A percentile compares a stretch with the other conserved stretches of the same genome.
Conservation (phyloP, 2,888 invertebrate species). For the Tineola bisselliella region DNA sequence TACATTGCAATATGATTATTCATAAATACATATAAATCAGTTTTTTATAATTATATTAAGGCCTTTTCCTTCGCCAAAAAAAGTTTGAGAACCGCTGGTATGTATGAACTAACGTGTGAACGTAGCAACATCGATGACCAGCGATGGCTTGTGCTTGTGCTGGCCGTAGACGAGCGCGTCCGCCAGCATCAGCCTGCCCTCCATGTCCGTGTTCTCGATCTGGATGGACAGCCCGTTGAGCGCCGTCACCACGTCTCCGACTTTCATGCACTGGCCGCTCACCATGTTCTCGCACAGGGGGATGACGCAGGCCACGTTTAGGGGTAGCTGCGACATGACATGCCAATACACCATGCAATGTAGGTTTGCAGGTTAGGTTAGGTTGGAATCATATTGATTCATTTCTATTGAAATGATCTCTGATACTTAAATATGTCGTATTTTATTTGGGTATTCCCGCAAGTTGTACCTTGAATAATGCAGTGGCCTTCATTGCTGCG, state of each 20-base stretch:
- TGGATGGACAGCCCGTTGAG: constrained; percentile 81
- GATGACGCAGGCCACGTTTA: constrained; percentile 68
- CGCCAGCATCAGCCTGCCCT: constrained; percentile 81
- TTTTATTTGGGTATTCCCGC: too few relatives aligned
- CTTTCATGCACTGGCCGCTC: constrained; percentile 80
- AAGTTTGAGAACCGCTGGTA: too few relatives aligned
- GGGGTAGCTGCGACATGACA: constrained; percentile 30
- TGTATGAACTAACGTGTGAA: constrained; percentile 59
- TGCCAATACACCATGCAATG: too few relatives aligned
- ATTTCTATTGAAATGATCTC: too few relatives aligned
- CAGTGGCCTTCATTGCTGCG: constrained; percentile 73
- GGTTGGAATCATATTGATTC: too few relatives aligned
- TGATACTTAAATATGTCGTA: too few relatives aligned
- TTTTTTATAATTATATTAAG: too few relatives aligned
- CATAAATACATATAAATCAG: too few relatives aligned
- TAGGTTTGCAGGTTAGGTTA: too few relatives aligned
- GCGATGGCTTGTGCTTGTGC: constrained; percentile 60
- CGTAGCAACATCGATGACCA: constrained; percentile 77
- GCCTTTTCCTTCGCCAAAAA: too few relatives aligned
- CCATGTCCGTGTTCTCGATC: constrained; percentile 82
- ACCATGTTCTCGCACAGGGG: constrained; percentile 86
- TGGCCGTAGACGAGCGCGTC: constrained; percentile 84
- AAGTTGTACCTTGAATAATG: constrained; percentile 70
- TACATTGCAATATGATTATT: too few relatives aligned
- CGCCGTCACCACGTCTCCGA: constrained; percentile 81